Evolutionary conservation across 2,113 vertebrate species (phyloP).

Genomic region (Hymenochirus boettgeri): DNA sequence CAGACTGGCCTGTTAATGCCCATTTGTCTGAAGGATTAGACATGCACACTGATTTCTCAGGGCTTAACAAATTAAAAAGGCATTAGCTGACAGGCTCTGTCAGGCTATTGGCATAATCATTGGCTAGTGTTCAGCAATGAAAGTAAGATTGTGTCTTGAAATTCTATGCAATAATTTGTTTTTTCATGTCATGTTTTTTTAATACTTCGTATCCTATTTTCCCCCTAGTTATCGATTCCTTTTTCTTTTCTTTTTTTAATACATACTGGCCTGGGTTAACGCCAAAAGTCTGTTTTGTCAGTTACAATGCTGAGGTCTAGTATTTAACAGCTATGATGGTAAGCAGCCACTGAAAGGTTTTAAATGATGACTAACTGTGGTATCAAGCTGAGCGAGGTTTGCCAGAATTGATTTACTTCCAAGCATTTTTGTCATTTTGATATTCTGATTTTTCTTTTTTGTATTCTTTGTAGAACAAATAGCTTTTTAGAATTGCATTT

Average conservation of each 20-base stretch:
- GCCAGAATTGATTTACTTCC: conserved; percentile 30
- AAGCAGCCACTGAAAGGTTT: conserved; percentile 39
- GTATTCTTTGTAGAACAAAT: too few relatives aligned
- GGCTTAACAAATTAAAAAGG: conserved; percentile 40
- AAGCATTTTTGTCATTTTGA: too few relatives aligned
- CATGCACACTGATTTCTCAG: conserved; percentile 34
- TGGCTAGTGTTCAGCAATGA: conserved; percentile 22
- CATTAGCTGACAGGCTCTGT: conserved; percentile 36
- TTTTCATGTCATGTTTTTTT: too few relatives aligned
- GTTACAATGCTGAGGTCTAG: conserved; percentile 33
- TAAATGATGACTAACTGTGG: conserved; percentile 38
- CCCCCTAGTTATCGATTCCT: conserved; percentile 9
- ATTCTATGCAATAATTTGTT: too few relatives aligned
- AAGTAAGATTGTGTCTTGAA: conserved; percentile 14
- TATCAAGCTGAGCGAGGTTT: conserved; percentile 35
- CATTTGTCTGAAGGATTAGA: conserved; percentile 42
- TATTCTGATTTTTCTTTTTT: too few relatives aligned
- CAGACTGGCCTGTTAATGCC: conserved; percentile 33
- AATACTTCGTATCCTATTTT: background rate
- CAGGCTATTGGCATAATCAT: conserved; percentile 26
- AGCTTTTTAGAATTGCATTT: too few relatives aligned
- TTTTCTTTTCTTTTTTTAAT: background rate
- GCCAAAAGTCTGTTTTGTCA: conserved; percentile 37
- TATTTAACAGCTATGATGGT: conserved; percentile 36
- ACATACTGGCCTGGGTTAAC: conserved; percentile 21